Evolutionary conservation across 2,113 vertebrate genomes (phyloP).

Genomic region (Mobula birostris): DNA sequence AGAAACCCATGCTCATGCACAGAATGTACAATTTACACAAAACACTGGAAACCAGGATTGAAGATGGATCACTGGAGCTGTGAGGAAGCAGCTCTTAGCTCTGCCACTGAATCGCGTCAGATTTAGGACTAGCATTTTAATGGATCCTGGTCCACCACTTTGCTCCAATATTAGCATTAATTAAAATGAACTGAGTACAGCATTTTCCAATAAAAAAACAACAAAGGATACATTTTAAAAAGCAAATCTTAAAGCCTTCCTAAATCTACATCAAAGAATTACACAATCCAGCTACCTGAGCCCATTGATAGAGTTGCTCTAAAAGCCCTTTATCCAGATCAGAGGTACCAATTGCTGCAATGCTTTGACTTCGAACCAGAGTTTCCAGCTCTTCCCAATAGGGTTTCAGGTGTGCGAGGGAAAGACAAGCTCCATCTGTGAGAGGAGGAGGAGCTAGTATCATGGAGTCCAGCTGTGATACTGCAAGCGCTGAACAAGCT

Average conservation of each 20-base stretch:
- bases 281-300: conserved; percentile 65
- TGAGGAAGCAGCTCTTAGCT: too few relatives aligned
- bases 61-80: neutral
- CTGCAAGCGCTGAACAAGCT: conserved; percentile 79
- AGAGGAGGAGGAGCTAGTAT: conserved; percentile 79
- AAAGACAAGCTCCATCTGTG: conserved; percentile 65
- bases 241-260: neutral
- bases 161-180: too few relatives aligned
- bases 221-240: neutral
- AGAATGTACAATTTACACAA: too few relatives aligned
- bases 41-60: too few relatives aligned
- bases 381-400: conserved; percentile 85
- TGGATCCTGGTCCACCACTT: neutral
- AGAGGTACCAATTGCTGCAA: conserved; percentile 87
- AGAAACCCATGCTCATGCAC: too few relatives aligned
- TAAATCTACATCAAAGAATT: neutral
- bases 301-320: conserved; percentile 91
- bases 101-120: too few relatives aligned
- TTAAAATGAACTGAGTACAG: neutral
- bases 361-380: conserved; percentile 73
- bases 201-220: neutral
- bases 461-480: conserved; percentile 88
- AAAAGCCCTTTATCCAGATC: conserved; percentile 87
- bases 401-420: conserved; percentile 79
- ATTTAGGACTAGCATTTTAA: neutral